A percentile compares a stretch with the other conserved stretches of the same genome.
Conservation (phyloP, 2,888 invertebrate genomes). For the Amphipyra tragopoginis region DNA sequence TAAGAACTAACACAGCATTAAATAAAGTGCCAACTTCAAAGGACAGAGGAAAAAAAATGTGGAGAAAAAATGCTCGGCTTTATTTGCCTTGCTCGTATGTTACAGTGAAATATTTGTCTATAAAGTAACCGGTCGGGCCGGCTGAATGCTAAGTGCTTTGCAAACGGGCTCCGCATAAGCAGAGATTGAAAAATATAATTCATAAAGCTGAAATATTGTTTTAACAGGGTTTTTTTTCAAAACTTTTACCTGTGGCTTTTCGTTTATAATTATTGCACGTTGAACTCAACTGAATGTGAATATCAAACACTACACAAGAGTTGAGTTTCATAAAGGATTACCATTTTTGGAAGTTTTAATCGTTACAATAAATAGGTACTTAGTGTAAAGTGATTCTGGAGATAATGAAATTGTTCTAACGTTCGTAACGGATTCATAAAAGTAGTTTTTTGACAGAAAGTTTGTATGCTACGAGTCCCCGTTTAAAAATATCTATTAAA, state of each 20-base stretch:
- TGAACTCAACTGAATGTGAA: constrained; percentile 24
- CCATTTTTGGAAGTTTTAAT: constrained; percentile 25
- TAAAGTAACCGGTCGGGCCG: constrained; percentile 72
- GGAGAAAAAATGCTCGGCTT: constrained; percentile 66
- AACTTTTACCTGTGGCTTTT: constrained; percentile 39
- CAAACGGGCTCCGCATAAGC: constrained; percentile 68
- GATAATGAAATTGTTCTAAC: neutral
- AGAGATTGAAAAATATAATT: constrained; percentile 67
- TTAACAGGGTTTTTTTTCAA: constrained; percentile 21
- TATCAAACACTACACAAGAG: constrained; percentile 14
- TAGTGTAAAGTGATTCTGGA: constrained; percentile 29
- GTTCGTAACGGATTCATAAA: too few relatives aligned
- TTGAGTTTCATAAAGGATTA: constrained; percentile 10
- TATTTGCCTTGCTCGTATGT: constrained; percentile 72
- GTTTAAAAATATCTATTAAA: too few relatives aligned
- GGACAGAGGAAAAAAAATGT: constrained; percentile 62
- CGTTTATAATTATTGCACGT: constrained; percentile 25
- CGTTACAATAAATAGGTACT: constrained; percentile 41
- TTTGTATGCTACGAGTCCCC: too few relatives aligned
- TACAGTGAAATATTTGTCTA: constrained; percentile 78
- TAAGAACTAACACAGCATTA: constrained; percentile 59
- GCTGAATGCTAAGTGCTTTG: constrained; percentile 77
- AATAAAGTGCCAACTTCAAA: constrained; percentile 71
- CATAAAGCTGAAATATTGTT: constrained; percentile 52
- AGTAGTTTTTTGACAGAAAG: too few relatives aligned